Evolutionary conservation across 2,888 invertebrate species (phyloP), one percentile per base, ranked within the genome.

Genomic region (Apodemia mormo): DNA sequence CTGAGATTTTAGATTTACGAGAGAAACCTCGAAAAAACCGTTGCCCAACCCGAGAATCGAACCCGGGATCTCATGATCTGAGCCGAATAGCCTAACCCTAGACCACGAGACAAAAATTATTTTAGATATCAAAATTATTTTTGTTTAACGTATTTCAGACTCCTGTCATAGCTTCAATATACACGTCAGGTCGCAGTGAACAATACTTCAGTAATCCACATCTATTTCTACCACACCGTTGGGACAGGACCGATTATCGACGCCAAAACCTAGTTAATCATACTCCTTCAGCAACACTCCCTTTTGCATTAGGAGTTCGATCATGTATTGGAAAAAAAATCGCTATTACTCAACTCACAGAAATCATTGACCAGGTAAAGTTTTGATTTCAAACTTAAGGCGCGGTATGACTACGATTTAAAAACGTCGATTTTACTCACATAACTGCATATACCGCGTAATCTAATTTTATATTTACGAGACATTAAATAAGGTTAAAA

Each of bases 321-420:
- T 96, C 97, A 22, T 98, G 98, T 82, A 94, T 98, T 75, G 98
- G 98, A 0, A 95, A 94, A 79, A 96, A 96, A 82, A 94, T 98
- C 75, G 97, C 98, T 0, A 95, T 97, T 83, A 87, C 94, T 66
- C 97, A 97, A 89, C 94, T 98, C 79, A 94, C 95, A 72, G 90
- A 95, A 65, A 92, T 96, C 12, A 81, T 97, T 65, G 90, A 92
- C 40, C 94, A 96, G 94, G 96, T 49, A 14, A 49, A 49, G 49
- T 12, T 45, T 10, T 45, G 1, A 43, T 43, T 43, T 43, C 8
- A 43, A 4, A 5, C 22, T 22, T 22, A 22, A 22, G 22, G 22
- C 22, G 22, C 22, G 0, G 22, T 22, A 22, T 22, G 0, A 22
- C 22, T 22, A 22, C 22, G 22, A 22, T 22, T 22, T 22, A 0